Evolutionary conservation across 2,888 invertebrate species (phyloP).

Genomic region (Diploptera punctata): DNA sequence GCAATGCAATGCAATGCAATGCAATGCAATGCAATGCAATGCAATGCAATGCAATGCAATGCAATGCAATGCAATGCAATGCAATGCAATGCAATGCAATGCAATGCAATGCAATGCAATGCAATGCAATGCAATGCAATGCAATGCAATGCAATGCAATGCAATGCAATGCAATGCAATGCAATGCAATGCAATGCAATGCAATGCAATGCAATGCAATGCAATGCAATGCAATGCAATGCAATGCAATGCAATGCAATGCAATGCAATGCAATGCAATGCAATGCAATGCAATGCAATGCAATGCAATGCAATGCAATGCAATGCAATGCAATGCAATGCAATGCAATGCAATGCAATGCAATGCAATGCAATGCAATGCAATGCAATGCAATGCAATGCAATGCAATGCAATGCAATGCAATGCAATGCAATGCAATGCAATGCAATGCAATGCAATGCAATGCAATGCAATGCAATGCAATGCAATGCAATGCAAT

Average conservation of each 20-base stretch:
- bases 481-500: not conserved
- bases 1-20: not conserved
- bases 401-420: not conserved
- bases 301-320: not conserved
- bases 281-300: not conserved
- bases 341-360: not conserved
- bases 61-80: not conserved
- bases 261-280: not conserved
- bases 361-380: not conserved
- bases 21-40: not conserved
- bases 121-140: not conserved
- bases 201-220: not conserved
- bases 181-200: not conserved
- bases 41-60: not conserved
- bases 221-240: not conserved
- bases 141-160: not conserved
- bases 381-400: not conserved
- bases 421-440: not conserved
- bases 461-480: not conserved
- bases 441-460: not conserved
- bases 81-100: not conserved
- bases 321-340: not conserved
- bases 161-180: not conserved
- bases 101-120: not conserved
- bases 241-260: not conserved